Base-by-base conservation (phyloP, 1,140 invertebrate species). In the Teleopsis dalmanni region DNA sequence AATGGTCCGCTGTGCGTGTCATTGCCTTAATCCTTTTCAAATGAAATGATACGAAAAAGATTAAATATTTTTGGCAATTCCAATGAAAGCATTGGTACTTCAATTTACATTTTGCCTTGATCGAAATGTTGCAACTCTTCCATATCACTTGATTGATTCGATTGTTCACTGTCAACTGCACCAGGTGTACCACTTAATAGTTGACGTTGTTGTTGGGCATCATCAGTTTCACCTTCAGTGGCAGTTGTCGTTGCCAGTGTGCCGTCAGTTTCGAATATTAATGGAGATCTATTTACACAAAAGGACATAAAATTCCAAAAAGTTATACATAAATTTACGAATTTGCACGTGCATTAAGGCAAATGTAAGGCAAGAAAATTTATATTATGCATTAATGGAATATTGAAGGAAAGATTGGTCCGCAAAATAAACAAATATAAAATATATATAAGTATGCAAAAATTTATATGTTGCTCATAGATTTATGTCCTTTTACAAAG, bases 1-100 rank as follows among this genome's bases (percentile, higher is more conserved):
- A 63, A 53, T 58, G 51, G 41, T 66, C 27, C 53, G 58, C 31
- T 14, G 54, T 52, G 33, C 38, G 47, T 2, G 55, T 57, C 41
- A 57, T 52, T 37, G 48, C 43, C 45, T 55, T 55, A 7, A 53
- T 51, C 49, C 54, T 57, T 3, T 8, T 16, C 22, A 27, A 13
- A 16, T 34, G 3, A n/a, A 3, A n/a, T 13, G 13, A 3, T 34
- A 10, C 16, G 13, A 16, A 3, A 10, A 34, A 34, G 4, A 3
- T 34, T 34, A 4, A 4, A n/a, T 34, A 34, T n/a, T n/a, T 34
- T 4, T 34, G 6, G 4, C 4, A 16, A 22, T 21, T 3, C 8
- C 14, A 46, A 46, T 21, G 14, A 21, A 35, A 45, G 21, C 18
- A 38, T 9, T 23, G 21, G 14, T 7, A 34, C 19, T 27, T 38